These are phyloP conservation scores for Brachyptera putata DNA, from an alignment of 2,888 invertebrate genomes.

Conservation along the genomic window DNA sequence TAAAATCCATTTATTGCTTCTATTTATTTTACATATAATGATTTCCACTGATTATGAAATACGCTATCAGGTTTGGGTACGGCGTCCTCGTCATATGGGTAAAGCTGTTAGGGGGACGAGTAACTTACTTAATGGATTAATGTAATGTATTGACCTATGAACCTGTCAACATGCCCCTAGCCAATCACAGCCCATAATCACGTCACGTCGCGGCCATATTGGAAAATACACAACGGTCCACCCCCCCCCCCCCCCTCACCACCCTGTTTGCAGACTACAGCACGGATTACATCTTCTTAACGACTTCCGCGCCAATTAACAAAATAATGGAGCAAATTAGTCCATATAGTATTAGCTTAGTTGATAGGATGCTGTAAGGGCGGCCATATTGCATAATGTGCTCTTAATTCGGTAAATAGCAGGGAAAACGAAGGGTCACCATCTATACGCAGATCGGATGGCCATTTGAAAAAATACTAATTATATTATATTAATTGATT, in stretches of 20 bases:
- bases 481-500: too few species aligned
- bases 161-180: conserved; percentile 28
- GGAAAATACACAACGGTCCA: not conserved
- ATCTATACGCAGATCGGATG: too few species aligned
- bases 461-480: too few species aligned
- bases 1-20: too few species aligned
- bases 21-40: too few species aligned
- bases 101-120: conserved; percentile 11
- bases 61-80: not conserved
- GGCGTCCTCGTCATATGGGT: not conserved
- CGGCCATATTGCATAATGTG: not conserved
- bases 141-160: conserved; percentile 33
- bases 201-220: conserved; percentile 12
- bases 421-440: too few species aligned
- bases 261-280: not conserved
- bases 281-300: conserved; percentile 23
- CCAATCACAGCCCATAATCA: not conserved
- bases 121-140: conserved; percentile 31
- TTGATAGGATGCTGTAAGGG: conserved; percentile 6
- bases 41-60: too few species aligned
- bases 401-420: not conserved
- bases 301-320: conserved; percentile 29
- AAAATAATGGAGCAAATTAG: conserved; percentile 14
- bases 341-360: not conserved
- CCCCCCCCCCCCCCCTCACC: not conserved